These are phyloP conservation scores for Larimichthys crocea DNA, from an alignment of 2,113 vertebrate genomes.

Conservation along the genomic window DNA sequence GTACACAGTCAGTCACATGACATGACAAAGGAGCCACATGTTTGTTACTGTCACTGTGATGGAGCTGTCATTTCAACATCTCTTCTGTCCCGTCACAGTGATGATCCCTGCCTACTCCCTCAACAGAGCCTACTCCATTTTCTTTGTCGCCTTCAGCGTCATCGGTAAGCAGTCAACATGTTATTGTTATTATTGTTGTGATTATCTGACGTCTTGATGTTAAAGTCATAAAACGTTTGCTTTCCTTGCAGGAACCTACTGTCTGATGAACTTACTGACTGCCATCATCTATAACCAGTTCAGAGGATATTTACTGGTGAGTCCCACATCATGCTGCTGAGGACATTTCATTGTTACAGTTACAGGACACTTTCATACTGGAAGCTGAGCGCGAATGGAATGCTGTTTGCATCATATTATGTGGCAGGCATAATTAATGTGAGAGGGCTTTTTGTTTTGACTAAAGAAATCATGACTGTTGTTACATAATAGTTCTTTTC, in stretches of 20 bases:
- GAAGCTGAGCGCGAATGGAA: not conserved
- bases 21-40: accelerated
- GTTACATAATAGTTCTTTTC: too few species aligned
- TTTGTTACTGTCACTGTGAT: not conserved
- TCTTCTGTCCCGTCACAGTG: slow-evolving; percentile 81
- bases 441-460: not conserved
- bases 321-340: slow-evolving; percentile 35
- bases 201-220: not conserved
- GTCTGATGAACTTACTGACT: slow-evolving; percentile 96
- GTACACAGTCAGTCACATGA: slow-evolving; percentile 66
- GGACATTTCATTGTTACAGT: not conserved
- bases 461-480: not conserved
- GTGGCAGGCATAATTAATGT: not conserved
- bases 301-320: slow-evolving; percentile 97
- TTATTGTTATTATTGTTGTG: too few species aligned
- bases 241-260: slow-evolving; percentile 89
- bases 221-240: not conserved
- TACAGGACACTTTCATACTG: not conserved
- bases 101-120: slow-evolving; percentile 94
- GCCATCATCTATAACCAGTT: slow-evolving; percentile 99
- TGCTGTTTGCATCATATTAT: not conserved
- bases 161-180: slow-evolving; percentile 86
- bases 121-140: slow-evolving; percentile 90
- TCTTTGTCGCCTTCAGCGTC: slow-evolving; percentile 94
- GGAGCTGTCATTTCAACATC: not conserved